Base-by-base conservation (phyloP, 2,113 vertebrate genomes). In the Vimba vimba region DNA sequence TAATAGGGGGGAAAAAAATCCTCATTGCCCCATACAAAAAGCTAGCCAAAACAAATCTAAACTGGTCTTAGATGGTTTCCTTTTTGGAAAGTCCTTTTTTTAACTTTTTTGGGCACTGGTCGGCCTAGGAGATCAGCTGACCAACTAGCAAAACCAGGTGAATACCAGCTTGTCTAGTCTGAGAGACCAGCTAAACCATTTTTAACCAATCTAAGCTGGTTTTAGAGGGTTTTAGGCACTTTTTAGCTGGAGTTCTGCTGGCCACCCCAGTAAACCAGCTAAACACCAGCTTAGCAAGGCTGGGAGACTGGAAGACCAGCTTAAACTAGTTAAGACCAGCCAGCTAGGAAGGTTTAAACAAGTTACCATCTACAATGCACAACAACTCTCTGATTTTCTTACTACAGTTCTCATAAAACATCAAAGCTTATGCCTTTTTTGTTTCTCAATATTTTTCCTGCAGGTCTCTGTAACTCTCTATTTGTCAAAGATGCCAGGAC, bases 401-500 rank as follows among this genome's bases (percentile, higher is more conserved):
- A 47, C 4, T 23, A 27, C 25, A 30, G 15, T 21, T 81, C 62
- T 30, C 25, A 23, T 68, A 23, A 82, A 68, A 68, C 10, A 55
- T 19, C 47, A 77, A 71, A 39, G 68, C 27, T 12, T 15, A 52
- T 50, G n/a, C 47, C 47, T 12, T 52, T 12, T 59, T 60, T 30
- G 43, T 52, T 10, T 73, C 50, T 17, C 62, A 57, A 11, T 71
- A 19, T 36, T 39, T 83, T 15, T 39, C 68, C 68, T 39, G 33
- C 47, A 36, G 25, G 50, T 71, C 21, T 57, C 33, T 59, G 30
- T 62, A 73, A 73, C 21, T 13, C 47, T 73, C 23, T 52, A 69
- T 82, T 82, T 68, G 25, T 83, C 81, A 83, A n/a, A 27, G 17
- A 82, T 64, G 64, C n/a, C 62, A 68, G 60, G 27, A 57, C 66